Evolutionary conservation across 2,888 invertebrate species (phyloP).

Genomic region (Leucania comma): DNA sequence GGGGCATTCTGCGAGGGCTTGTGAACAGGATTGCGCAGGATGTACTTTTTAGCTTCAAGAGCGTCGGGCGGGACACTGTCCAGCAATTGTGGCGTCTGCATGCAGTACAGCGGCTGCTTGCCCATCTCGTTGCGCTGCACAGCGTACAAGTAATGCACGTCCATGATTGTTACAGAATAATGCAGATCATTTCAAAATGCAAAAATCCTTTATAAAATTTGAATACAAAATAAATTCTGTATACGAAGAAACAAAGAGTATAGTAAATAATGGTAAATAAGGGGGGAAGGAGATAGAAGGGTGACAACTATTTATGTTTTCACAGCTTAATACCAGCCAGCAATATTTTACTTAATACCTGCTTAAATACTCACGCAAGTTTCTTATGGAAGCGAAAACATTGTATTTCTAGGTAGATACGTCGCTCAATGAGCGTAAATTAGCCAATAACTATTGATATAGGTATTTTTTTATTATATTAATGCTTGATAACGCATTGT

Average conservation of each 20-base stretch:
- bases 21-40: constrained; percentile 89
- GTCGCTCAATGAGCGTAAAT: too few species aligned
- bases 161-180: constrained; percentile 65
- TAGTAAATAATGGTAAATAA: too few species aligned
- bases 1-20: constrained; percentile 84
- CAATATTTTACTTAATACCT: not conserved
- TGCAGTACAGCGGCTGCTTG: constrained; percentile 85
- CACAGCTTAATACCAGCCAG: not conserved
- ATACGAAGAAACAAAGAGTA: not conserved
- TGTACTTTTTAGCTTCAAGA: constrained; percentile 77
- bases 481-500: too few species aligned
- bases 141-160: constrained; percentile 80
- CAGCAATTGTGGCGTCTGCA: constrained; percentile 72
- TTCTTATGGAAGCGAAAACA: not conserved
- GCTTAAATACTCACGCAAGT: not conserved
- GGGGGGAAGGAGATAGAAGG: not conserved
- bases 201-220: constrained; percentile 6
- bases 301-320: not conserved
- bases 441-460: too few species aligned
- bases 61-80: constrained; percentile 77
- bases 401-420: too few species aligned
- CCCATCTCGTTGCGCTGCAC: constrained; percentile 86
- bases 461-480: too few species aligned
- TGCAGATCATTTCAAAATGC: not conserved
- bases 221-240: not conserved